Base-by-base conservation (phyloP, 2,888 invertebrate genomes). In the Tenthredo notha region DNA sequence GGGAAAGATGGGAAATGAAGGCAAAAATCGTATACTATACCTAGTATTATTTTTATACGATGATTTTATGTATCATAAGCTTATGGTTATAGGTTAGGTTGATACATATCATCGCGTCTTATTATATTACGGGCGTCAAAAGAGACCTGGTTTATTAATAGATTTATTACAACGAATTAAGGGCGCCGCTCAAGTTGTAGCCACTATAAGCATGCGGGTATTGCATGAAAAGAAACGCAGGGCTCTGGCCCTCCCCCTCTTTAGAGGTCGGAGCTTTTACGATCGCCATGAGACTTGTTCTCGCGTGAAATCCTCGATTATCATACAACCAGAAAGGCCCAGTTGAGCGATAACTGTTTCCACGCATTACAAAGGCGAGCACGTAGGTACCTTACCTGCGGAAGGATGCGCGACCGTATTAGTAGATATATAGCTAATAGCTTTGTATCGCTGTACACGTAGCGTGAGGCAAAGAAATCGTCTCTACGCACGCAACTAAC, bases 121-220 rank as follows among this genome's bases (percentile, higher is more conserved):
- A 67, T 67, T 67, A 67, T n/a, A 37, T 40, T 40, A 77, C 54
- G 54, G 50, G 77, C 77, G n/a, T 77, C 50, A 54, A 61, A 61
- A 21, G 50, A 80, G 54, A 18, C 58, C 21, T 21, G 61, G 80
- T 37, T 58, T 80, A 80, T 80, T 80, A 80, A 80, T 80, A 80
- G 61, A 80, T 40, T 80, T 61, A 80, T 80, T 40, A 80, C n/a
- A 61, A 40, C 40, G 80, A 80, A 80, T 80, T 80, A 80, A 80
- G 80, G 61, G 61, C 80, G 80, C 58, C 40, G 29, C 37, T 12
- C 29, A 43, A 74, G 74, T 74, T 40, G 25, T 21, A 77, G 33
- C 10, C 33, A 29, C 15, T 70, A 70, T 37, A 33, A 29, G 50
- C 80, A 80, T 80, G 80, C 80, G 80, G 80, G 80, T 80, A 58